Conservation (phyloP, 2,797 vertebrate genomes). For the Diceros bicornis region DNA sequence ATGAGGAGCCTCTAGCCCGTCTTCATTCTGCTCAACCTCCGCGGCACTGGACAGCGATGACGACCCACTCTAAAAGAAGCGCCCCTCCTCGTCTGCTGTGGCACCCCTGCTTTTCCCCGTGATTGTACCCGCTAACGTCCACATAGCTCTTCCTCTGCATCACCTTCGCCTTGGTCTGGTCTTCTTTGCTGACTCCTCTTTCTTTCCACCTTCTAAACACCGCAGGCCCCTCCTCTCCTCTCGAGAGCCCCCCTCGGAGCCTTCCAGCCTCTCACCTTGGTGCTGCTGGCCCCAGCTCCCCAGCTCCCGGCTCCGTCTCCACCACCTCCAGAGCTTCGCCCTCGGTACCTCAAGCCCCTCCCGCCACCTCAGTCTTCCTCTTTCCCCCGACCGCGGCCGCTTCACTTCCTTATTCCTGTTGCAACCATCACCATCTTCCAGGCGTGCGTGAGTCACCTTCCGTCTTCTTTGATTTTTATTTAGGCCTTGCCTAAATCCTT, state of each 20-base stretch:
- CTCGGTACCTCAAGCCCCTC: background rate
- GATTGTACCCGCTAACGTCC: too few species aligned
- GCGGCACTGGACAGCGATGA: background rate
- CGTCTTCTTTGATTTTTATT: background rate
- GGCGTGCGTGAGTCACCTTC: accelerated
- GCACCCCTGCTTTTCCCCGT: background rate
- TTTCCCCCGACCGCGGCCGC: accelerated
- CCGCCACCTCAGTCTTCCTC: background rate
- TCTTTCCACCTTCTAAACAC: background rate
- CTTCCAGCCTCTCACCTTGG: background rate
- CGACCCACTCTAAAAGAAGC: background rate
- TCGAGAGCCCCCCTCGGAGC: background rate
- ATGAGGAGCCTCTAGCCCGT: accelerated
- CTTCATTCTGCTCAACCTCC: background rate
- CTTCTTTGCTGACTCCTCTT: background rate
- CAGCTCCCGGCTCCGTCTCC: background rate
- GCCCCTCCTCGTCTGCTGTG: background rate
- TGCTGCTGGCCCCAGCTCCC: too few species aligned
- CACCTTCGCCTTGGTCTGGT: background rate
- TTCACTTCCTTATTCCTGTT: background rate
- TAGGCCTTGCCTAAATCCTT: background rate
- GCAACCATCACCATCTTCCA: background rate
- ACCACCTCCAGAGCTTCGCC: background rate
- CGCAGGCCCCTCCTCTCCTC: background rate
- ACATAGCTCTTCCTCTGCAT: background rate